Percentiles rank a stretch among this genome's conserved stretches.
These are phyloP conservation scores for Australoheros scitulus DNA, from an alignment of 2,113 vertebrate species.

Conservation along the genomic window DNA sequence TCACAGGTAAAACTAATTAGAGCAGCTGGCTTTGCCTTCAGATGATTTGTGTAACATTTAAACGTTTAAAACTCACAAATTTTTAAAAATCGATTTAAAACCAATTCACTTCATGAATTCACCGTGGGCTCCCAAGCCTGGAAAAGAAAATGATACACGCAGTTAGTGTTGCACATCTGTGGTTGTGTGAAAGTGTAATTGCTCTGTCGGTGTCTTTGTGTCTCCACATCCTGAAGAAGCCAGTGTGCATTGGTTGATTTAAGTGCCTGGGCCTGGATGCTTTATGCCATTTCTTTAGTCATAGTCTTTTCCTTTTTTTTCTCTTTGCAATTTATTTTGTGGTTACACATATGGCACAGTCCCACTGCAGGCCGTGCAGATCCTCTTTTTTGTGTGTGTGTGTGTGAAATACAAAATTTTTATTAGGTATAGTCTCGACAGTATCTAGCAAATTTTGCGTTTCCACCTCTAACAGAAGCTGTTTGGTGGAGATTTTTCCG, in stretches of 20 bases:
- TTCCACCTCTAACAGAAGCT: background rate
- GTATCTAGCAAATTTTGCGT: background rate
- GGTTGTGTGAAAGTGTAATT: background rate
- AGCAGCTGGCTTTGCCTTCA: fast-evolving
- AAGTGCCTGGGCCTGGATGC: background rate
- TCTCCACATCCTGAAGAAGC: too few species aligned
- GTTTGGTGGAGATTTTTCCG: background rate
- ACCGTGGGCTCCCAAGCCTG: background rate
- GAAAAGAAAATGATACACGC: fast-evolving
- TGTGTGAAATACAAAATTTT: too few species aligned
- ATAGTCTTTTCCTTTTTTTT: background rate
- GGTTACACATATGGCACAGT: background rate
- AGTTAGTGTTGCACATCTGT: background rate
- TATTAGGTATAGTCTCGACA: too few species aligned
- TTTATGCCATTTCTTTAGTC: background rate
- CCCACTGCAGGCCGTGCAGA: background rate
- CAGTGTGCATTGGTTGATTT: background rate
- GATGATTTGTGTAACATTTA: background rate
- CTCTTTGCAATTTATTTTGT: background rate
- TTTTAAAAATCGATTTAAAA: background rate
- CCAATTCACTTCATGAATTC: background rate
- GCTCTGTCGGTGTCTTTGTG: background rate
- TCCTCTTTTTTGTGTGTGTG: background rate
- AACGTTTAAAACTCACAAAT: background rate
- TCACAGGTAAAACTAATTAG: background rate